Base-by-base conservation (phyloP, 35 echinoderm and acorn worm species). In the Patiria miniata region DNA sequence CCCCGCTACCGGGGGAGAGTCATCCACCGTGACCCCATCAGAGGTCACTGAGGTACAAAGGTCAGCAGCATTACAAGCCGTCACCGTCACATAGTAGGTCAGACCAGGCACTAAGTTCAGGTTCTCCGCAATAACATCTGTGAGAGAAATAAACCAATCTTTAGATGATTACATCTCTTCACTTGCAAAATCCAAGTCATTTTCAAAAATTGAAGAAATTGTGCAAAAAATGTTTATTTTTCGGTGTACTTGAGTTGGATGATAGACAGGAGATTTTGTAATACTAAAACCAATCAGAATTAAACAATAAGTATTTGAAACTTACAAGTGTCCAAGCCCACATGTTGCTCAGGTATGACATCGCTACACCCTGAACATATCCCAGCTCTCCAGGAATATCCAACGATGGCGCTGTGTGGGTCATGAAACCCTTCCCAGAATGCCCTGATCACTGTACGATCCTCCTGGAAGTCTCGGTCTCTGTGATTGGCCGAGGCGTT, bases 371-470 rank as follows among this genome's bases (percentile, higher is more conserved):
- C 61, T 15, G 59, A 3, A 51, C 84, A 86, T 0, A 61, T 86
- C n/a, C 86, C 86, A 54, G 51, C 36, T 26, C 6, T 79, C 86
- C 77, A 87, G 8, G 61, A 78, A 77, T 87, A 80, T 8, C 77
- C 86, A 22, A 79, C 12, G 51, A 87, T 16, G 22, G 51, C 10
- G 51, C 68, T 87, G 78, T 87, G 86, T 2, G 86, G 86, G 38
- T 87, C 86, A 37, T 87, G 68, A 38, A 87, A 87, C 47, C 69
- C 77, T 79, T 87, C 86, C 86, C 86, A 87, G 69, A 54, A 87
- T 0, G 77, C 73, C 8, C 51, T 26, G 0, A 86, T 17, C 1
- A 14, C 73, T 4, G 36, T 77, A 10, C 56, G 34, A 22, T 79
- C 77, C 17, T 52, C 68, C 40, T 87, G 82, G 44, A 84, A 84